Evolutionary conservation across 2,113 vertebrate species (phyloP), one percentile per base, ranked within the genome.

Genomic region (Pseudorhombus dupliciocellatus): DNA sequence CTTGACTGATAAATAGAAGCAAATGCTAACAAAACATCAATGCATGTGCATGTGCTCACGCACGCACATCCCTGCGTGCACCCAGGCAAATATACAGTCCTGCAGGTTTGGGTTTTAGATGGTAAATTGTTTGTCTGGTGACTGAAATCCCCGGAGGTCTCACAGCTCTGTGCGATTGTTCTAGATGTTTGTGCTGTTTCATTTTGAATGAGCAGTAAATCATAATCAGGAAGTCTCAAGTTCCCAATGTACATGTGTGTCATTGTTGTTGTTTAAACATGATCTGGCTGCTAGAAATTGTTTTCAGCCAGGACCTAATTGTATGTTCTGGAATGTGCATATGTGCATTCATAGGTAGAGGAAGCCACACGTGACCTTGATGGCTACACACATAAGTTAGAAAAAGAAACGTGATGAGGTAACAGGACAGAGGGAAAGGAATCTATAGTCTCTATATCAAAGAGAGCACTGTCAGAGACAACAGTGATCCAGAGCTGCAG

Each of bases 1-100:
- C 71, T 25, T 60, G 71, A 61, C 79, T 72, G 79, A 87, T 82
- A 79, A 79, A 75, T 59, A 79, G 53, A 65, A 7, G 61, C 44
- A 50, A 63, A 80, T 16, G 26, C 70, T 57, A 75, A 24, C 50
- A 22, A 21, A 54, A 84, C 72, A 73, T 55, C 56, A 64, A 78
- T 52, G 70, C 75, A 78, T 37, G 65, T 34, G 16, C 77, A 52
- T 3, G 3, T 3, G 3, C 37, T 53, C 55, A 70, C 62, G 31
- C 42, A 7, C 42, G 18, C 15, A 42, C 55, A 70, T 62, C 30
- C 67, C 58, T 28, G 61, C 46, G 28, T 44, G 70, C 42, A 59
- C 52, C 53, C 55, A 69, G 46, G 48, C 14, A 57, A 22, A 44
- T 40, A 66, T 53, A 72, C 28, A 60, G 37, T 51, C 11, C 26